phyloP scores from a whole-genome alignment of 1,140 invertebrate genomes.

The Chlorops oryzae region DNA sequence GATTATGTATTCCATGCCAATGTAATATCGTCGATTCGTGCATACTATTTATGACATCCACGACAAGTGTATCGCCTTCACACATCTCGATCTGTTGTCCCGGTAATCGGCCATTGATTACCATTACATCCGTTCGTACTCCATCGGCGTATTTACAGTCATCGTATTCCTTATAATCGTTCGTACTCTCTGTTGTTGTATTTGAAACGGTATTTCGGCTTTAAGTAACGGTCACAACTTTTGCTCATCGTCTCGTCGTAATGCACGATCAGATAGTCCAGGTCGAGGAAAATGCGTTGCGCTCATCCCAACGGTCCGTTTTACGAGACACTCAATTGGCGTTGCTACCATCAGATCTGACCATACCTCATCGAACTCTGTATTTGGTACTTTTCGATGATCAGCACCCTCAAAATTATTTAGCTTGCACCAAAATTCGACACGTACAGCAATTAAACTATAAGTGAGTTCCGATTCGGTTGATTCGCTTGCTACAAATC shows the following conservation, averaged over 20 bases:
- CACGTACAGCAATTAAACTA: constrained; percentile 57
- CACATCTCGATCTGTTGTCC: constrained; percentile 55
- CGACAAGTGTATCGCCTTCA: constrained; percentile 53
- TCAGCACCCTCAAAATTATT: constrained; percentile 67
- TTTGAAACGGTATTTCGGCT: constrained; percentile 31
- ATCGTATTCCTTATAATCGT: constrained; percentile 13
- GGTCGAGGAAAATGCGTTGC: constrained; percentile 57
- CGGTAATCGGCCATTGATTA: constrained; percentile 57
- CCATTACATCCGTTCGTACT: constrained; percentile 49
- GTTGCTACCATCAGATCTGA: constrained; percentile 61
- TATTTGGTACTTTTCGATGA: constrained; percentile 82
- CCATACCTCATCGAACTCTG: constrained; percentile 64
- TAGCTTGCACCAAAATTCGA: constrained; percentile 78
- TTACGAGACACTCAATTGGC: constrained; percentile 62
- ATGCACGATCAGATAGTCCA: constrained; percentile 48
- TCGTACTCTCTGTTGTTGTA: constrained; percentile 27
- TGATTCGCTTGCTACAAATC: too few species aligned
- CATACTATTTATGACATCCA: constrained; percentile 54
- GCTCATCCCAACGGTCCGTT: constrained; percentile 52
- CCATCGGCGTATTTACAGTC: constrained; percentile 59
- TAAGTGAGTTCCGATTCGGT: too few species aligned
- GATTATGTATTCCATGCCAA: constrained; percentile 53
- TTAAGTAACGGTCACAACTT: constrained; percentile 33
- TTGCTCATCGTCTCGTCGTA: constrained; percentile 39
- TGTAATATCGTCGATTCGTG: constrained; percentile 51